Evolutionary conservation across 2,888 invertebrate genomes (phyloP), one percentile per base, ranked within the genome.

Genomic region (Xestia sexstrigata): DNA sequence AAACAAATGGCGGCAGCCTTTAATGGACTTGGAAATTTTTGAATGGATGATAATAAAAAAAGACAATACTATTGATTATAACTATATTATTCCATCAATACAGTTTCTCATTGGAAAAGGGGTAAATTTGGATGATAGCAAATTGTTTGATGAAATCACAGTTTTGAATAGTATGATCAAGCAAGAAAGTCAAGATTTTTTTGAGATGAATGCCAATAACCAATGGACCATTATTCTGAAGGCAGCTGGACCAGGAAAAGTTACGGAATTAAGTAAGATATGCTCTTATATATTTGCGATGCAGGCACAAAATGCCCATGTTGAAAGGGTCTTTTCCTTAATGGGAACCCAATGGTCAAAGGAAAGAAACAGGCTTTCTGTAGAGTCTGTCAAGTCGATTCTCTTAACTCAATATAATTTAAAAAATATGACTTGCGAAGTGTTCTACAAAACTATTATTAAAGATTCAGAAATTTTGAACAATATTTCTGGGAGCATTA

Each of bases 321-420:
- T 76, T 49, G 75, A 79, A 76, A 79, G 75, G 73, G 79, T 79
- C 2, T 79, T 71, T 70, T 79, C 76, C 63, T 30, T 75, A 58
- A 70, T 75, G 70, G 75, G 78, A 70, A 58, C 71, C 63, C 71
- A 76, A 66, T 76, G 67, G 76, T 72, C 72, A 49, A 65, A 72
- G 13, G 65, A 69, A 52, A 69, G 69, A n/a, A 69, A 69, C 69
- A 69, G 69, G 17, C 69, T 69, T 69, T 69, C 35, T 69, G 70
- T 70, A 70, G 52, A 69, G 39, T 69, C 68, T 52, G 68, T 69
- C 68, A 72, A 72, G 45, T 72, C 62, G 72, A 66, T 76, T 76
- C 47, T 76, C 26, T 58, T 72, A 66, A 70, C 52, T 26, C 58
- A 76, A 47, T 71, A 76, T 72, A 69, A 69, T 69, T 76, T 66